Evolutionary conservation across 2,797 vertebrate species (phyloP).

Genomic region (Austrolebias charrua): DNA sequence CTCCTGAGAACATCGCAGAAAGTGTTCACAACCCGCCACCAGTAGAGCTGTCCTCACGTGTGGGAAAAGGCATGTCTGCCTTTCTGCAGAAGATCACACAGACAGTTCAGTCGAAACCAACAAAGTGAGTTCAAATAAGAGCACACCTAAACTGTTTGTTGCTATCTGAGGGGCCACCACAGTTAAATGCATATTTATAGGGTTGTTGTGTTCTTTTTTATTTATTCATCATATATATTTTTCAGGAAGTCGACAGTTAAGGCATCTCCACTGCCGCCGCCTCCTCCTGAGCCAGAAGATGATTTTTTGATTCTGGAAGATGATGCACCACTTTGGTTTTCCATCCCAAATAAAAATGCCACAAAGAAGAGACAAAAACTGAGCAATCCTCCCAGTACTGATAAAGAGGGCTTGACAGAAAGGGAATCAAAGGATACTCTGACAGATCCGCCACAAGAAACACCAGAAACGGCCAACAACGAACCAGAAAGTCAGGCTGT

Average conservation of each 20-base stretch:
- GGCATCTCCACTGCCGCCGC: constrained; percentile 28
- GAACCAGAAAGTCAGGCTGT: constrained; percentile 12
- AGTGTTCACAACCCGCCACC: neutral
- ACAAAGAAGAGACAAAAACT: constrained; percentile 30
- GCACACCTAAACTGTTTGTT: neutral
- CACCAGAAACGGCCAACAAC: neutral
- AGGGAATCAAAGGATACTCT: constrained; percentile 4
- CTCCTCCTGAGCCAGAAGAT: constrained; percentile 65
- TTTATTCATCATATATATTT: neutral
- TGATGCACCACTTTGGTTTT: constrained; percentile 56
- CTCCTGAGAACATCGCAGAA: neutral
- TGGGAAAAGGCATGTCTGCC: constrained; percentile 26
- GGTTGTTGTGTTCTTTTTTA: neutral
- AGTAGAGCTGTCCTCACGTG: constrained; percentile 1
- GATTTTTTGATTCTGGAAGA: constrained; percentile 80
- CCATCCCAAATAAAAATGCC: constrained; percentile 63
- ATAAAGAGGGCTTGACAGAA: constrained; percentile 41
- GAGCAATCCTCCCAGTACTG: constrained; percentile 30
- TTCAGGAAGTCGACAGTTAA: constrained; percentile 49
- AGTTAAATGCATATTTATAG: neutral
- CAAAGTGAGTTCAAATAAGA: constrained; percentile 55
- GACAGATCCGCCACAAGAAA: constrained; percentile 8
- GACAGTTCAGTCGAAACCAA: constrained; percentile 37
- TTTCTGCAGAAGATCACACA: constrained; percentile 72
- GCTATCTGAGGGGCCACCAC: neutral